phyloP scores from a whole-genome alignment of 2,797 vertebrate species.

The Kryptopterus vitreolus region DNA sequence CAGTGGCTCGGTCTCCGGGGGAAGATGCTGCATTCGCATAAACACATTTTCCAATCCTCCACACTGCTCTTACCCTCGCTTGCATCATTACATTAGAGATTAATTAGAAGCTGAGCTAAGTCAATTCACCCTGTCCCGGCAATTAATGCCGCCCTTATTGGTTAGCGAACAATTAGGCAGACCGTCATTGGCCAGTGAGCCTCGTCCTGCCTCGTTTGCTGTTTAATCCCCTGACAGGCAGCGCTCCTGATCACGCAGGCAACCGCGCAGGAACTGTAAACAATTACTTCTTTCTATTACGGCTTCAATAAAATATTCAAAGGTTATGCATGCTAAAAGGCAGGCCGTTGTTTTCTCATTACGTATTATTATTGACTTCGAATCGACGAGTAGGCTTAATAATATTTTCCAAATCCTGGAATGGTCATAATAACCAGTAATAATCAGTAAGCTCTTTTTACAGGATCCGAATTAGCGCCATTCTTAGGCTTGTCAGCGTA shows the following conservation, averaged over 20 bases:
- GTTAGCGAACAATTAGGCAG: conserved; percentile 54
- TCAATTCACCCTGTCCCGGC: conserved; percentile 62
- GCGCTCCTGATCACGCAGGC: conserved; percentile 32
- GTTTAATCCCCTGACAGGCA: conserved; percentile 53
- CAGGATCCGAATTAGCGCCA: background rate
- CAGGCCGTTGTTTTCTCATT: conserved; percentile 37
- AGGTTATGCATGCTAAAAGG: conserved; percentile 37
- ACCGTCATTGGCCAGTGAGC: conserved; percentile 53
- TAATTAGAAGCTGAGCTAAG: conserved; percentile 77
- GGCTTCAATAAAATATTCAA: conserved; percentile 44
- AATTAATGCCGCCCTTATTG: conserved; percentile 58
- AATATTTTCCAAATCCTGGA: conserved; percentile 5
- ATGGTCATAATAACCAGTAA: background rate
- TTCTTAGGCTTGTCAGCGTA: background rate
- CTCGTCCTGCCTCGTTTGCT: conserved; percentile 46
- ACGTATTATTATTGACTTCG: conserved; percentile 38
- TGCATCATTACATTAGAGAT: conserved; percentile 80
- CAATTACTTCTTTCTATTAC: conserved; percentile 48
- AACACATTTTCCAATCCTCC: conserved; percentile 68
- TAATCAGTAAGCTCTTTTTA: background rate
- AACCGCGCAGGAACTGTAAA: conserved; percentile 42
- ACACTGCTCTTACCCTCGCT: conserved; percentile 75
- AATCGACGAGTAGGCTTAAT: conserved; percentile 27
- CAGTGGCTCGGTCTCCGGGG: conserved; percentile 50
- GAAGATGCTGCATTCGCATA: conserved; percentile 54